Base-by-base conservation (phyloP, 1,140 invertebrate genomes). In the Nasonia vitripennis region DNA sequence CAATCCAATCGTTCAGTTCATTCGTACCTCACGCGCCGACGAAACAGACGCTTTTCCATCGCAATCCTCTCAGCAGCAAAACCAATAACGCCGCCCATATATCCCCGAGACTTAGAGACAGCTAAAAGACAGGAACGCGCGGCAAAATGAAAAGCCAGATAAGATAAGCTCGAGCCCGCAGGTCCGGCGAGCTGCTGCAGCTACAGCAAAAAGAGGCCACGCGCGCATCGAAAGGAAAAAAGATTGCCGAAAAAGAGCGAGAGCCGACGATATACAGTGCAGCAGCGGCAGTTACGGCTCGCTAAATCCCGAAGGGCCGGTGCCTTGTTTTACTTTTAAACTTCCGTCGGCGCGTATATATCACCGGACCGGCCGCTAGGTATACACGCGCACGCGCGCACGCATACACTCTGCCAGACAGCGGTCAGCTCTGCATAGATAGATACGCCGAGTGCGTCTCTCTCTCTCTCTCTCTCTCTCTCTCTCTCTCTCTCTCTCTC, bases 251-350 rank as follows among this genome's bases (percentile, higher is more conserved):
- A 62, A 62, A 62, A 62, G 55, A n/a, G 55, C 17, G 51, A 55
- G 51, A 55, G 17, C 20, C 17, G 20, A 17, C 20, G 55, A 83
- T 82, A 83, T 82, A 73, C 74, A 41, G 71, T 79, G 83, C 34
- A 37, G 81, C 83, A 34, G 78, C 81, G 55, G 55, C 20, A 62
- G 55, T 62, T 62, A 62, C 55, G 55, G 55, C 55, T 62, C 55
- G 55, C 55, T 62, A 62, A 62, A 62, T 62, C 81, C 86, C 88
- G 85, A 78, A 83, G 71, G 83, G 86, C 51, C 27, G 71, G 34
- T 83, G 87, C 74, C 87, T 87, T 84, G 87, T 89, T 91, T 91
- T 92, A 90, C 90, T 92, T 92, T 92, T 92, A 92, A 93, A 93
- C 92, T 92, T 93, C 91, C 91, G 91, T 78, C 79, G 74, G 48